Conservation (phyloP, 2,113 vertebrate species). For the Ictidomys tridecemlineatus region DNA sequence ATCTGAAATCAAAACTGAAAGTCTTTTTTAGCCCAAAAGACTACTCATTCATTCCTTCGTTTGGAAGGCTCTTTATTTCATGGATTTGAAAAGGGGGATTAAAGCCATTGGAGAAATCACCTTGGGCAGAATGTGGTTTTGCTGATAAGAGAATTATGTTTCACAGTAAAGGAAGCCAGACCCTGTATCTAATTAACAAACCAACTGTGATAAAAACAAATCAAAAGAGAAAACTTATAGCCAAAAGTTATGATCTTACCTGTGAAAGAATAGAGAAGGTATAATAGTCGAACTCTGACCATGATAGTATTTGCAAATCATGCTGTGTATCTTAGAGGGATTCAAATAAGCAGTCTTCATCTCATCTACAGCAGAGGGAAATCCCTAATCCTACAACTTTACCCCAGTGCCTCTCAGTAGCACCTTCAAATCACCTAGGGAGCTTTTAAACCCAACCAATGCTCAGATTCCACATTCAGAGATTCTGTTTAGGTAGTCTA, state of each 20-base stretch:
- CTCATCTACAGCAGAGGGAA: not conserved
- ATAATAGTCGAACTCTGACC: conserved; percentile 57
- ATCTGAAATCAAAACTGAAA: conserved; percentile 87
- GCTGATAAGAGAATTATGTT: conserved; percentile 89
- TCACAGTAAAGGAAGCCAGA: conserved; percentile 84
- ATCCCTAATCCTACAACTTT: not conserved
- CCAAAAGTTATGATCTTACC: conserved; percentile 77
- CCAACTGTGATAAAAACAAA: conserved; percentile 81
- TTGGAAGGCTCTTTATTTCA: conserved; percentile 85
- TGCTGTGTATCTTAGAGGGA: not conserved
- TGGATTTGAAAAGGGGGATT: conserved; percentile 82
- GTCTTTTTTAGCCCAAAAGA: conserved; percentile 83
- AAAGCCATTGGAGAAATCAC: conserved; percentile 86
- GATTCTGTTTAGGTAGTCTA: not conserved
- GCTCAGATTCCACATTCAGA: not conserved
- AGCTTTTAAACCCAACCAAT: not conserved
- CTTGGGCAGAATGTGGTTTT: conserved; percentile 86
- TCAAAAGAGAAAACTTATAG: conserved; percentile 81
- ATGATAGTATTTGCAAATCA: conserved; percentile 65
- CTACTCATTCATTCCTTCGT: conserved; percentile 80
- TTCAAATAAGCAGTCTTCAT: not conserved
- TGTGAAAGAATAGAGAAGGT: conserved; percentile 77
- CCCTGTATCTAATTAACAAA: conserved; percentile 85
- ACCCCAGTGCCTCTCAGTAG: not conserved
- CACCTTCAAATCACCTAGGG: not conserved